Conservation (phyloP, 2,797 vertebrate genomes). For the Odontamblyopus rebecca region DNA sequence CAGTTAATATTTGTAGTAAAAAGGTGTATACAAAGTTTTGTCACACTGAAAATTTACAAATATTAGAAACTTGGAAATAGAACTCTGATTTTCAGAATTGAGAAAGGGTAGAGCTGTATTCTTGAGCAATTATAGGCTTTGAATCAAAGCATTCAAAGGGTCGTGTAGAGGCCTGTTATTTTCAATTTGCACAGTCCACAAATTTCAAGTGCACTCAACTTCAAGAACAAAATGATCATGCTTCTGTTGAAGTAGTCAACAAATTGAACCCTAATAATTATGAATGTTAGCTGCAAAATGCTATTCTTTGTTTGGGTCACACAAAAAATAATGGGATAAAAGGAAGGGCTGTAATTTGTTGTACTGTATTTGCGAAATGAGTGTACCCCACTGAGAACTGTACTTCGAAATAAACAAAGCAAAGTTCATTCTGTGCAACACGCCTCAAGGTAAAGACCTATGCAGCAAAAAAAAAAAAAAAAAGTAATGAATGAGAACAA, state of each 20-base stretch:
- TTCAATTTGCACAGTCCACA: not conserved
- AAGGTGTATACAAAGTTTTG: not conserved
- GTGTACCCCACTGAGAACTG: conserved; percentile 8
- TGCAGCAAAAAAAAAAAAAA: conserved; percentile 13
- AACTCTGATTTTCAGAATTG: not conserved
- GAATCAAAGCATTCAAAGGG: not conserved
- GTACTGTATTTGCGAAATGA: conserved; percentile 8
- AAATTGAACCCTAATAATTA: not conserved
- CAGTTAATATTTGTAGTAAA: not conserved
- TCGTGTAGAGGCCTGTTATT: not conserved
- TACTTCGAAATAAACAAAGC: conserved; percentile 30
- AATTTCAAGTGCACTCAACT: not conserved
- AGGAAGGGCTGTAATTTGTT: conserved; percentile 17
- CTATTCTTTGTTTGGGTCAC: not conserved
- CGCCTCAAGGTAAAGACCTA: conserved; percentile 8
- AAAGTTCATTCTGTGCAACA: conserved; percentile 8
- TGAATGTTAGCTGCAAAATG: conserved; percentile 4
- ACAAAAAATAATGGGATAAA: not conserved
- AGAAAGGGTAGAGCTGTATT: not conserved
- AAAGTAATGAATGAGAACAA: conserved; percentile 16
- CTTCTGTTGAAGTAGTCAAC: not conserved
- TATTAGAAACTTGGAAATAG: not conserved
- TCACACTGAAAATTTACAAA: not conserved
- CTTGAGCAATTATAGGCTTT: not conserved
- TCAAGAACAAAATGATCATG: not conserved